phyloP scores from a whole-genome alignment of 2,113 vertebrate species.

The Patagioenas fasciata region DNA sequence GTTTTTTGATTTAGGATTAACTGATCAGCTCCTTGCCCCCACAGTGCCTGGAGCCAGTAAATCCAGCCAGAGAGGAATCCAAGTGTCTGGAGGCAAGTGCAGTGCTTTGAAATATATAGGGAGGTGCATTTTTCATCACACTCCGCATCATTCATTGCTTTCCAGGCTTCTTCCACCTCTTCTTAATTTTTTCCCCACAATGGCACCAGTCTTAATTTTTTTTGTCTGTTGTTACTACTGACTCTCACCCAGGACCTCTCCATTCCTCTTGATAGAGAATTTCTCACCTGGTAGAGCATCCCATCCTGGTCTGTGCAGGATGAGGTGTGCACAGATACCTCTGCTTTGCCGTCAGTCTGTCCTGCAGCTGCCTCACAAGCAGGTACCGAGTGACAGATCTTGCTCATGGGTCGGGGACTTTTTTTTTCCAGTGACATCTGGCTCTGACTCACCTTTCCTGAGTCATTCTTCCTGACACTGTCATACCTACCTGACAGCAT shows the following conservation, averaged over 20 bases:
- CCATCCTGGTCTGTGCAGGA: fast-evolving
- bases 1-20: neutral
- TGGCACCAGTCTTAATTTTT: neutral
- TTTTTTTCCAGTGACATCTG: neutral
- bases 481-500: neutral
- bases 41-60: neutral
- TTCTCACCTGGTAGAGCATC: neutral
- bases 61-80: neutral
- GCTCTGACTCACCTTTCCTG: slow-evolving; percentile 56
- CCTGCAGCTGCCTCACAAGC: neutral
- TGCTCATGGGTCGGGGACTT: neutral
- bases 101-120: neutral
- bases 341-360: neutral
- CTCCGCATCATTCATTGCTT: neutral
- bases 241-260: neutral
- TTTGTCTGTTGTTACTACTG: neutral
- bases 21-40: neutral
- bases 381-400: neutral
- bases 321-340: fast-evolving
- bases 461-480: slow-evolving; percentile 25
- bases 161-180: neutral
- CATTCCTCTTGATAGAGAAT: neutral
- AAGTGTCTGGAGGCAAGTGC: neutral
- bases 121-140: neutral
- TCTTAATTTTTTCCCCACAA: neutral